Evolutionary conservation across 2,797 vertebrate genomes (phyloP), one percentile per base, ranked within the genome.

Genomic region (Melanogrammus aeglefinus): DNA sequence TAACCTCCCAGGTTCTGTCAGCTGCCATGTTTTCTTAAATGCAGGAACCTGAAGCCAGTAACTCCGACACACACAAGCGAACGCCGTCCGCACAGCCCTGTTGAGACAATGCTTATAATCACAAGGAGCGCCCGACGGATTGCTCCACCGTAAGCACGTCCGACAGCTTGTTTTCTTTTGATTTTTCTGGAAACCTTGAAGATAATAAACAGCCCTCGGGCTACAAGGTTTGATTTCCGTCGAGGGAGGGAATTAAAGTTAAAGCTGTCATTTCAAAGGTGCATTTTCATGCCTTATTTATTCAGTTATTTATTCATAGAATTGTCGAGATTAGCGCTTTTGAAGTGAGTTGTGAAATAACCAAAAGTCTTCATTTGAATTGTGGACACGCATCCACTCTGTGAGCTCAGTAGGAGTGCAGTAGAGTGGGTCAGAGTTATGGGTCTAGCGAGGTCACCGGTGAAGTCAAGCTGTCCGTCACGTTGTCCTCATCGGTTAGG

Each of bases 291-390:
- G 24, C 7, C 63, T 69, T 69, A 69, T 63, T 63, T 63, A 63
- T 69, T 69, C n/a, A 27, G 63, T 69, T 69, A 69, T 69, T 69
- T 69, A 69, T 69, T 69, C 63, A 27, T 27, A 4, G 63, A 69
- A 69, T 27, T 69, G 63, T 27, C 9, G 12, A 69, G n/a, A 27
- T 69, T 69, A 69, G 63, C 10, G 9, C 9, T 69, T 69, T 69
- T 9, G 27, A 69, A 27, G 63, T 69, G 63, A 27, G 63, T 27
- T 27, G 63, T 27, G 63, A 69, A 69, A 69, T 27, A 69, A 69
- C n/a, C n/a, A 10, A 27, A 69, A 27, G 63, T 24, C 63, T 10
- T 69, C 1, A 69, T 69, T 69, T 69, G 63, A 69, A 69, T 27
- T 27, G n/a, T 27, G 63, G 24, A 69, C 3, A 27, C 63, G 27